Evolutionary conservation across 2,113 vertebrate genomes (phyloP).

Genomic region (Malurus alboscapulatus): DNA sequence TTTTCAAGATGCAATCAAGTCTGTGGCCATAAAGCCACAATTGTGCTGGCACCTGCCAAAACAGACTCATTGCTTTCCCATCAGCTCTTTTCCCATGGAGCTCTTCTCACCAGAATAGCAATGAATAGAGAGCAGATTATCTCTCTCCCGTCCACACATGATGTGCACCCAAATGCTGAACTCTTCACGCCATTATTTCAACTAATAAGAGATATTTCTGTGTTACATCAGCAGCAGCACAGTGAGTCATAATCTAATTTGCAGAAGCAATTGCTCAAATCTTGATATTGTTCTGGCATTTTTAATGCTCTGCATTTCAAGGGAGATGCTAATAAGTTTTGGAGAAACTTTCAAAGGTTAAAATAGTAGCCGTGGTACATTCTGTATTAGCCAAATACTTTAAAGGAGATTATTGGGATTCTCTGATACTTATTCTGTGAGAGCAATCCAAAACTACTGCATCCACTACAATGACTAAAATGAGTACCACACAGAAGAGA

Average conservation of each 20-base stretch:
- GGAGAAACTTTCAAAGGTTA: background rate
- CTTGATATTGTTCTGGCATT: background rate
- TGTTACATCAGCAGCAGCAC: background rate
- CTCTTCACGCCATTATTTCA: background rate
- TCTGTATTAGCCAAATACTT: background rate
- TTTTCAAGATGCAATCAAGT: background rate
- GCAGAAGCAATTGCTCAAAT: background rate
- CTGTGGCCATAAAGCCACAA: background rate
- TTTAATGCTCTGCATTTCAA: background rate
- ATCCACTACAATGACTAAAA: background rate
- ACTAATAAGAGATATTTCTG: background rate
- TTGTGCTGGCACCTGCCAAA: background rate
- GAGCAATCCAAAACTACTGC: background rate
- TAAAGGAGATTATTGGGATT: background rate
- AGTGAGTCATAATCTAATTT: background rate
- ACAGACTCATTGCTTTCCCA: background rate
- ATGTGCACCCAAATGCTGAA: background rate
- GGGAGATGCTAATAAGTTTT: background rate
- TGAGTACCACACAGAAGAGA: background rate
- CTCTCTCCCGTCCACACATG: background rate
- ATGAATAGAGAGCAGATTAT: background rate
- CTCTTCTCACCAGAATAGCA: background rate
- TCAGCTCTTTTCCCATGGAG: background rate
- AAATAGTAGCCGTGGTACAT: background rate
- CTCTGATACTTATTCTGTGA: background rate